phyloP scores from a whole-genome alignment of 2,888 invertebrate genomes.

The Polyommatus icarus region DNA sequence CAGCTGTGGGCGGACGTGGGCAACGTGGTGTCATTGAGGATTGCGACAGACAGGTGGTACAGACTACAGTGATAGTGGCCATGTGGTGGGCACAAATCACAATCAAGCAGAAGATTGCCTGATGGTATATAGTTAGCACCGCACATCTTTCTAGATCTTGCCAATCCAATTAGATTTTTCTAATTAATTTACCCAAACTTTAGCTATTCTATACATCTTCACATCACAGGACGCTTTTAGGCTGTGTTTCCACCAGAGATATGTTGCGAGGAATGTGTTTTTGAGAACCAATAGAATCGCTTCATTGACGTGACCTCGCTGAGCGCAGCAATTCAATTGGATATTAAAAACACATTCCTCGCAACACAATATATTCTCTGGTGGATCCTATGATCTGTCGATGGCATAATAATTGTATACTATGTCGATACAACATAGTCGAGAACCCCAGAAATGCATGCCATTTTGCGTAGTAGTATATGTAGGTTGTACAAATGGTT shows the following conservation, averaged over 20 bases:
- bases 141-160: no score
- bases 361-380: no score
- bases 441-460: not conserved
- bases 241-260: no score
- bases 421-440: not conserved
- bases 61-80: not conserved
- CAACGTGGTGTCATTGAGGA: not conserved
- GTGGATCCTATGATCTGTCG: not conserved
- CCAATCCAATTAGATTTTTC: not conserved
- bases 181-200: no score
- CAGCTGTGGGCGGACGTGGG: not conserved
- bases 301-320: no score
- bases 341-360: no score
- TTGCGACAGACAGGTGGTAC: constrained; percentile 4
- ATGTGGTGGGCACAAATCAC: not conserved
- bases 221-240: not conserved
- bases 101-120: not conserved
- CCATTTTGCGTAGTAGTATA: not conserved
- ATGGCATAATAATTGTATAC: not conserved
- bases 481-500: constrained; percentile 25
- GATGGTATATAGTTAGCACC: not conserved
- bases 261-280: no score
- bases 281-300: no score
- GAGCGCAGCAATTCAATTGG: no score
- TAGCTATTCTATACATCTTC: not conserved